These are phyloP conservation scores for Amiota mariae DNA, from an alignment of 2,888 invertebrate genomes.

Conservation along the genomic window DNA sequence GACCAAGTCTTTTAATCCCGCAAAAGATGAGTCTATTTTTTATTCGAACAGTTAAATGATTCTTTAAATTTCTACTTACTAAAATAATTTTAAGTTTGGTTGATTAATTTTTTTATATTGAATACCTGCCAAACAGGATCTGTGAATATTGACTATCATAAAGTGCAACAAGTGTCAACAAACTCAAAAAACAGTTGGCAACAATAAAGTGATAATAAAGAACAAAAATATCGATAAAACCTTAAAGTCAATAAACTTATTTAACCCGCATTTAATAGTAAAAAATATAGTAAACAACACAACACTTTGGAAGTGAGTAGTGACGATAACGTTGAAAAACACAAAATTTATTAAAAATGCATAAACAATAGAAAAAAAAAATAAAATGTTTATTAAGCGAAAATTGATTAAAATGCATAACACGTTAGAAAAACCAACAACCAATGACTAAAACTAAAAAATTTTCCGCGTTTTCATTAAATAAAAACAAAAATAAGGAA, in stretches of 20 bases:
- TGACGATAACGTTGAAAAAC: conserved; percentile 41
- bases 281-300: conserved; percentile 27
- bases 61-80: too few relatives aligned
- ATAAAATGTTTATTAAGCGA: conserved; percentile 39
- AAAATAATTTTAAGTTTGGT: too few relatives aligned
- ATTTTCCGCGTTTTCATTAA: conserved; percentile 52
- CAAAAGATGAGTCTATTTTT: too few relatives aligned
- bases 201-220: neutral
- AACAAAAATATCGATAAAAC: neutral
- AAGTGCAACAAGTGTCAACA: conserved; percentile 8
- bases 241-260: conserved; percentile 61
- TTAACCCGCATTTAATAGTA: conserved; percentile 58
- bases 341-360: conserved; percentile 29
- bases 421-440: conserved; percentile 39
- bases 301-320: conserved; percentile 8
- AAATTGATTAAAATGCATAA: conserved; percentile 56
- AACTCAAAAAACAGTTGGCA: neutral
- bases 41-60: too few relatives aligned
- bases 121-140: too few relatives aligned
- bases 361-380: conserved; percentile 35
- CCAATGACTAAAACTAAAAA: conserved; percentile 45
- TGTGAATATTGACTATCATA: too few relatives aligned
- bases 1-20: too few relatives aligned
- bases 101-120: too few relatives aligned
- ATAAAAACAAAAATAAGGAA: conserved; percentile 30